Base-by-base conservation (phyloP, 2,888 invertebrate genomes). In the Habrosyne pyritoides region DNA sequence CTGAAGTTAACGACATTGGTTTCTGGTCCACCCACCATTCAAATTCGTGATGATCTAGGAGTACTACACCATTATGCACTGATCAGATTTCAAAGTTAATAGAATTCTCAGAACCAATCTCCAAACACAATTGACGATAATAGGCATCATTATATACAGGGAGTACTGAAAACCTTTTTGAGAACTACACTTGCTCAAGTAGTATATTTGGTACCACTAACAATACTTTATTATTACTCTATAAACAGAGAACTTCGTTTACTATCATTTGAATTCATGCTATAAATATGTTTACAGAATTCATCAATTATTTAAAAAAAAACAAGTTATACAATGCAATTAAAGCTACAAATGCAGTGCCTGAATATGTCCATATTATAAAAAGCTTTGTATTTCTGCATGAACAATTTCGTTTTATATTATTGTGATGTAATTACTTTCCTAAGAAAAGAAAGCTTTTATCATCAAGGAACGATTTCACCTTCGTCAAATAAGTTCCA, bases 301-400 rank as follows among this genome's bases (percentile, higher is more conserved):
- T 66, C 59, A 64, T 63, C 63, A 64, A 48, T 62, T 67, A 69
- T 60, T 70, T 61, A n/a, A n/a, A n/a, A 64, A 67, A 58, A 64
- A 71, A 67, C 63, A 69, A 70, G 68, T 66, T 72, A 70, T 69
- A 71, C 63, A 72, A 72, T 64, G 63, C 73, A 71, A 71, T 72
- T 71, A 71, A 73, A 72, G 68, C 73, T 71, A 71, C 64, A 12
- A 4, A n/a, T 18, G 18, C 61, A 61, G 68, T 62, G 63, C 57
- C 62, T 64, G 63, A 50, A 21, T 24, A 28, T 50, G 28, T 18
- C 18, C 26, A 28, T 21, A 18, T 30, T 50, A 7, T 14, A 18
- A 30, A 30, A 50, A 50, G 14, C n/a, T 26, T n/a, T 26, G 24
- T 26, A 26, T 26, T 26, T 24, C 14, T 49, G 24, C 28, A 28